A percentile compares a stretch with the other conserved stretches of the same genome.
These are phyloP conservation scores for Orcinus orca DNA, from an alignment of 2,113 vertebrate genomes.

Conservation along the genomic window DNA sequence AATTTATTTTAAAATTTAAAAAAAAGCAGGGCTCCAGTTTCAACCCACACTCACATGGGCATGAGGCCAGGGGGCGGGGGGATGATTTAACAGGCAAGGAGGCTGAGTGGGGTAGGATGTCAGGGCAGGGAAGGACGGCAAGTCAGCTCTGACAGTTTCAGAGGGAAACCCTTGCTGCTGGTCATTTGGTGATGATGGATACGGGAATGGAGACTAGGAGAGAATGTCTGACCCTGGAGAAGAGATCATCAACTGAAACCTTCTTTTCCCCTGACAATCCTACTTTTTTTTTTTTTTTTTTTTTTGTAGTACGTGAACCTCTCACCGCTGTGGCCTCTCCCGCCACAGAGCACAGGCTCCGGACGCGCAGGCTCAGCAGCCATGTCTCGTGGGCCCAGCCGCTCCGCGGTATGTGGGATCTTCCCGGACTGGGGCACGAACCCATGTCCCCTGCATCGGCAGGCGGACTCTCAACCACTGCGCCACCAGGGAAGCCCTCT, in stretches of 20 bases:
- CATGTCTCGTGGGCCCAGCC: too few species aligned
- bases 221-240: background rate
- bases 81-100: rapidly evolving
- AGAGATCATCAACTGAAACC: rapidly evolving
- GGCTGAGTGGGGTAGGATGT: rapidly evolving
- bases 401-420: too few species aligned
- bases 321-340: too few species aligned
- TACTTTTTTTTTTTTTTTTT: too few species aligned
- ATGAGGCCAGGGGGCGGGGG: rapidly evolving
- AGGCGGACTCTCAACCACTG: too few species aligned
- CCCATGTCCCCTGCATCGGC: too few species aligned
- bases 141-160: background rate
- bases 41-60: background rate
- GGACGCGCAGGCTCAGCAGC: too few species aligned
- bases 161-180: rapidly evolving
- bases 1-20: too few species aligned
- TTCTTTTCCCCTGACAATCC: rapidly evolving
- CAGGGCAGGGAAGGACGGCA: rapidly evolving
- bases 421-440: too few species aligned
- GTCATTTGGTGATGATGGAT: rapidly evolving
- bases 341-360: rapidly evolving
- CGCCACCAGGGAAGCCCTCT: too few species aligned
- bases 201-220: rapidly evolving
- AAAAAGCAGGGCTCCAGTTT: too few species aligned
- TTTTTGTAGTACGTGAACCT: too few species aligned